phyloP scores from a whole-genome alignment of 2,113 vertebrate genomes.

The Lates calcarifer region DNA sequence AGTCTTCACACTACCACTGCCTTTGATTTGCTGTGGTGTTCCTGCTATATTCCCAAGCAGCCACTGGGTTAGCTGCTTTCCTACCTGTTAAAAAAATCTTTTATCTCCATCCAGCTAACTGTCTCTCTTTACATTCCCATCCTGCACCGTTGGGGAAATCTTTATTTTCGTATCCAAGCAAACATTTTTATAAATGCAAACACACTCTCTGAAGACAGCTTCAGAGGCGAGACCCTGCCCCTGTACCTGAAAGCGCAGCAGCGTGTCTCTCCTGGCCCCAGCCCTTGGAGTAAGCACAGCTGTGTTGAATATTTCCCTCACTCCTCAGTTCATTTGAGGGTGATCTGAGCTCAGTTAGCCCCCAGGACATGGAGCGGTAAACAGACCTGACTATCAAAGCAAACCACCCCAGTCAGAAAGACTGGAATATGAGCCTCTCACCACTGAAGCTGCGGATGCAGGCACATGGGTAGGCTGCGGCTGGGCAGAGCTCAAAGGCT shows the following conservation, averaged over 20 bases:
- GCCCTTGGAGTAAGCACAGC: conserved; percentile 75
- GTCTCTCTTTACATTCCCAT: conserved; percentile 68
- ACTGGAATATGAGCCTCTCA: conserved; percentile 82
- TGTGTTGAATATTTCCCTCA: conserved; percentile 86
- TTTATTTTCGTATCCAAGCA: conserved; percentile 75
- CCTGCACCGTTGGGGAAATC: conserved; percentile 59
- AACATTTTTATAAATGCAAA: conserved; percentile 81
- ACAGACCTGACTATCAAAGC: conserved; percentile 86
- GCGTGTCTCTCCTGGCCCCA: conserved; percentile 53
- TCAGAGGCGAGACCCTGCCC: conserved; percentile 68
- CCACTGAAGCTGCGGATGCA: conserved; percentile 62
- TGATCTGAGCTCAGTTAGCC: conserved; percentile 80
- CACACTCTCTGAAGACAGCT: conserved; percentile 67
- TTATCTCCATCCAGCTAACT: conserved; percentile 66
- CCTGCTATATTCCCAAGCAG: conserved; percentile 59
- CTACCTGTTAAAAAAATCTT: conserved; percentile 67
- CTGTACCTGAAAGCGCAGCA: conserved; percentile 66
- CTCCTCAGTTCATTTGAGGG: conserved; percentile 83
- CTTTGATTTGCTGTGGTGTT: conserved; percentile 69
- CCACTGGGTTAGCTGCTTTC: conserved; percentile 57
- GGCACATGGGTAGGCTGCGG: conserved; percentile 50
- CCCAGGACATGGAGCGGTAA: conserved; percentile 79
- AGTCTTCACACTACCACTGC: conserved; percentile 47
- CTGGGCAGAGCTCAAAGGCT: conserved; percentile 65
- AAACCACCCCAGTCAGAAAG: conserved; percentile 78